A percentile compares a stretch with the other conserved stretches of the same genome.
These are phyloP conservation scores for Clepsis dumicolana DNA, from an alignment of 2,888 invertebrate genomes.

Conservation along the genomic window DNA sequence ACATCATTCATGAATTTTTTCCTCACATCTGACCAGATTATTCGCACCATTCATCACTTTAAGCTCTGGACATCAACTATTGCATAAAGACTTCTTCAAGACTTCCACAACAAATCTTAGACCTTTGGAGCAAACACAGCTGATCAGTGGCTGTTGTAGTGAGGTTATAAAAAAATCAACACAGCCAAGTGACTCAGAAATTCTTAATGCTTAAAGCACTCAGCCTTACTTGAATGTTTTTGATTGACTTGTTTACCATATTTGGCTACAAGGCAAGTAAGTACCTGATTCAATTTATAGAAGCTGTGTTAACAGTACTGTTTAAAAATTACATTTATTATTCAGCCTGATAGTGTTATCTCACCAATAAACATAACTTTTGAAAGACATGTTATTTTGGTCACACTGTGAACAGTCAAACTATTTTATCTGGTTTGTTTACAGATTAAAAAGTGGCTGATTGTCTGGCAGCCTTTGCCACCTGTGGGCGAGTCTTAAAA, in stretches of 20 bases:
- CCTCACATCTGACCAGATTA: neutral
- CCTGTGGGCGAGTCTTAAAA: constrained; percentile 21
- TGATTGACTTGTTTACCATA: constrained; percentile 18
- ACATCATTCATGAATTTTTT: too few species aligned
- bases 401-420: neutral
- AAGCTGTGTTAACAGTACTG: constrained; percentile 20
- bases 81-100: neutral
- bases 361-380: constrained; percentile 34
- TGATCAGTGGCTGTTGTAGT: constrained; percentile 5
- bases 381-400: constrained; percentile 34
- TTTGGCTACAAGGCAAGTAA: constrained; percentile 35
- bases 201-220: constrained; percentile 28
- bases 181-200: constrained; percentile 23
- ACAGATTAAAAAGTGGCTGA: constrained; percentile 21
- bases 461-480: constrained; percentile 31
- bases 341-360: constrained; percentile 40
- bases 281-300: constrained; percentile 30
- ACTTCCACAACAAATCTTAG: neutral
- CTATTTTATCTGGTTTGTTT: constrained; percentile 15
- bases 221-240: constrained; percentile 23
- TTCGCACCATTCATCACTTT: neutral
- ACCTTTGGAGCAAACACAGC: neutral
- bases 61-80: neutral
- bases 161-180: constrained; percentile 23
- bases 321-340: constrained; percentile 42